Percentiles rank a stretch among this genome's conserved stretches.
Evolutionary conservation across 2,888 invertebrate species (phyloP).

Genomic region (Punctoribates punctum): DNA sequence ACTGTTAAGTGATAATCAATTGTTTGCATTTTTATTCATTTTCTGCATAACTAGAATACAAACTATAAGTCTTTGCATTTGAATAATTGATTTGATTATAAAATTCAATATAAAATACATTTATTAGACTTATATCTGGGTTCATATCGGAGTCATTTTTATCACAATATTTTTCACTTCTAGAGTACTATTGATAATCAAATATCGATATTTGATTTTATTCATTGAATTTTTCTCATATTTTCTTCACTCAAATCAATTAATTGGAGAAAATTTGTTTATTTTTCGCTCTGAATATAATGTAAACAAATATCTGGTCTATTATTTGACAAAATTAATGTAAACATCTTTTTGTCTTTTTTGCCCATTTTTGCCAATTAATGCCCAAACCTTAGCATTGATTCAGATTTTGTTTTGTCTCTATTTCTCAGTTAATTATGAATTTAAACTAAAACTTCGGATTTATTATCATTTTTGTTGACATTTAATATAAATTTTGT

Average conservation of each 20-base stretch:
- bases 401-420: background rate
- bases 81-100: too few relatives aligned
- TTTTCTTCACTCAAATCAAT: background rate
- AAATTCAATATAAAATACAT: too few relatives aligned
- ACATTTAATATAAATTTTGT: background rate
- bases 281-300: background rate
- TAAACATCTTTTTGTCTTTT: background rate
- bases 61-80: too few relatives aligned
- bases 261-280: background rate
- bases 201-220: slow-evolving; percentile 4
- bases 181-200: background rate
- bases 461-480: background rate
- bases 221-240: background rate
- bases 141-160: background rate
- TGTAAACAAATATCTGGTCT: background rate
- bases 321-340: slow-evolving; percentile 6
- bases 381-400: background rate
- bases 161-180: background rate
- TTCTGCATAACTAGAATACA: background rate
- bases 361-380: background rate
- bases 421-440: background rate
- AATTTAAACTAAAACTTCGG: background rate
- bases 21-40: background rate
- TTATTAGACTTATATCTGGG: too few relatives aligned
- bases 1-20: background rate